Percentiles rank a stretch among this genome's conserved stretches.
phyloP scores from a whole-genome alignment of 92 coral and sea anemone species.

The Zoanthus sociatus region DNA sequence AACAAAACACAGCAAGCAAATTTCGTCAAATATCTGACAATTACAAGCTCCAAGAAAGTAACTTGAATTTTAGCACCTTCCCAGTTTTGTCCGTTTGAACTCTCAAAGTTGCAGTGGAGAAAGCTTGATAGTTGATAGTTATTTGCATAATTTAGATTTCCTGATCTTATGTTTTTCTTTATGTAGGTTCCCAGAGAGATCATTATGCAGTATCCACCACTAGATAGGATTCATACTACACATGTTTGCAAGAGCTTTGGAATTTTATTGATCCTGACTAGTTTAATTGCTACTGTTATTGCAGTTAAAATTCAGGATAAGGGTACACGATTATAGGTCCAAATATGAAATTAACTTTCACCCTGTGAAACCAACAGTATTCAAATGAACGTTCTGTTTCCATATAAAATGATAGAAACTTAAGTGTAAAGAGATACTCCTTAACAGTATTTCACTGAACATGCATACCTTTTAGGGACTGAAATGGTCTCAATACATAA shows the following conservation, averaged over 20 bases:
- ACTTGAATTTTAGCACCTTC: slow-evolving; percentile 12
- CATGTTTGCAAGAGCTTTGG: slow-evolving; percentile 45
- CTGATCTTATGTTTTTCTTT: background rate
- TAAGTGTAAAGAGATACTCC: slow-evolving; percentile 5
- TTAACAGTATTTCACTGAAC: background rate
- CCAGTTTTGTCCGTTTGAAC: slow-evolving; percentile 13
- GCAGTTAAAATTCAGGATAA: background rate
- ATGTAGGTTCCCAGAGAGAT: background rate
- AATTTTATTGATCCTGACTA: slow-evolving; percentile 27
- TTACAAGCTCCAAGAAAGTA: slow-evolving; percentile 20
- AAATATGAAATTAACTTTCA: background rate
- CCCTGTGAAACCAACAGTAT: background rate
- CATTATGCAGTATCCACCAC: background rate
- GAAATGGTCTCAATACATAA: background rate
- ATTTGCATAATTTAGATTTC: slow-evolving; percentile 19
- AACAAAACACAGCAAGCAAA: slow-evolving; percentile 21
- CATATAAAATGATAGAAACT: background rate
- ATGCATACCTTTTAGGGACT: background rate
- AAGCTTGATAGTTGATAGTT: slow-evolving; percentile 23
- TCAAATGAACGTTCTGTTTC: background rate
- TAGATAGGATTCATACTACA: slow-evolving; percentile 14
- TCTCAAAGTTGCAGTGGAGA: slow-evolving; percentile 8
- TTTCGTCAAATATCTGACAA: slow-evolving; percentile 7
- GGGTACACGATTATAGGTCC: background rate
- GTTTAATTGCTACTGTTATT: slow-evolving; percentile 2